These are phyloP conservation scores for Nasonia longicornis DNA, from an alignment of 1,140 invertebrate species.

Conservation along the genomic window DNA sequence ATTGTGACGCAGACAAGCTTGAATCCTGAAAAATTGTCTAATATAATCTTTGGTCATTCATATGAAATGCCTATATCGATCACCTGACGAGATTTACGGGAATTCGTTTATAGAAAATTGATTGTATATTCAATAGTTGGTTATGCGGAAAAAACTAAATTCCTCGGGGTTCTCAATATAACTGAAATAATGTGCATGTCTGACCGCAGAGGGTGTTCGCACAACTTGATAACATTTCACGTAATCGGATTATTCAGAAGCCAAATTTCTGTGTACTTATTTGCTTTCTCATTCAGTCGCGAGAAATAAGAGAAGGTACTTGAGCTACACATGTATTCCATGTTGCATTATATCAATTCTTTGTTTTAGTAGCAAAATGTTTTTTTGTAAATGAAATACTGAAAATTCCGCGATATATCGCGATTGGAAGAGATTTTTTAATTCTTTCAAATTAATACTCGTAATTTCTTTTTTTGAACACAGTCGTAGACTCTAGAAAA, in stretches of 20 bases:
- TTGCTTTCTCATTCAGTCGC: constrained; percentile 7
- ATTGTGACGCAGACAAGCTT: constrained; percentile 25
- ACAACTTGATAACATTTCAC: background rate
- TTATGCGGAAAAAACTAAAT: background rate
- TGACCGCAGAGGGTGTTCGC: background rate
- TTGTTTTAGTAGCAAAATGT: constrained; percentile 28
- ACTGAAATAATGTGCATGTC: constrained; percentile 12
- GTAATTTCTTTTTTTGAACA: background rate
- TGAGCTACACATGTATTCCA: constrained; percentile 1
- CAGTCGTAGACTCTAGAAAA: background rate
- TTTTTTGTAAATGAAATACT: constrained; percentile 24
- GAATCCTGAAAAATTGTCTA: constrained; percentile 31
- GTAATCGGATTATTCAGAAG: background rate
- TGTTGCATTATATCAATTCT: constrained; percentile 18
- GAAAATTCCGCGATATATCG: constrained; percentile 15
- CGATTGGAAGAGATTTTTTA: constrained; percentile 7
- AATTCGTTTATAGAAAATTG: constrained; percentile 32
- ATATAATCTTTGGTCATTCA: constrained; percentile 44
- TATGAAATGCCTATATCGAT: constrained; percentile 39
- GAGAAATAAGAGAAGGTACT: background rate
- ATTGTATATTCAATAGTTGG: constrained; percentile 15
- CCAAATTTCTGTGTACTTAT: constrained; percentile 13
- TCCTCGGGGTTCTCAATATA: background rate
- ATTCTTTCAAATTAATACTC: constrained; percentile 32
- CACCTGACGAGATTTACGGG: background rate